Percentiles rank a stretch among this genome's conserved stretches.
phyloP scores from a whole-genome alignment of 2,797 vertebrate species.

The Poecilia velifera region DNA sequence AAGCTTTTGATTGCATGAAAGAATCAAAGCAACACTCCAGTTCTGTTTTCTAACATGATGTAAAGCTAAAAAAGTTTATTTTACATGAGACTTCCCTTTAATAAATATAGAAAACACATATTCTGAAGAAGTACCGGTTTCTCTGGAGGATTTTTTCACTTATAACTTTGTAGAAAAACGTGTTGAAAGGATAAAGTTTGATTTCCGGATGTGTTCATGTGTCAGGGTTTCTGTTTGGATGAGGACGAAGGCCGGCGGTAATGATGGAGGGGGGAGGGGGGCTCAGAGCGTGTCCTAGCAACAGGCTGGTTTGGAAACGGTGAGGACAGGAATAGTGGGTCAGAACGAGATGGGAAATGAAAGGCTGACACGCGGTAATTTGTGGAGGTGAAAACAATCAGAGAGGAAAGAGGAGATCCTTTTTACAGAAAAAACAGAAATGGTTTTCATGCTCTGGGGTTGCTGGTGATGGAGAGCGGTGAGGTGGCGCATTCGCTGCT shows the following conservation, averaged over 20 bases:
- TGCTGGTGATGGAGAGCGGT: too few species aligned
- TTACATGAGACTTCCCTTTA: too few species aligned
- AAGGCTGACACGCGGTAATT: constrained; percentile 6
- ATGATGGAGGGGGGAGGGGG: background rate
- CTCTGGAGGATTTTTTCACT: too few species aligned
- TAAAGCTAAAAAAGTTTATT: too few species aligned
- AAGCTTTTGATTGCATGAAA: too few species aligned
- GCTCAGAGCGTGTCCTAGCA: constrained; percentile 1
- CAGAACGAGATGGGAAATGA: constrained; percentile 31
- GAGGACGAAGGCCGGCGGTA: background rate
- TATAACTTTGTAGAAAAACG: too few species aligned
- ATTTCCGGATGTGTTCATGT: background rate
- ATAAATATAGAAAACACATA: too few species aligned
- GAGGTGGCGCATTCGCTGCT: too few species aligned
- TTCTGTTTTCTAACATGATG: too few species aligned
- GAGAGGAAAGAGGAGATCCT: background rate
- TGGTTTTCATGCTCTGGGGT: background rate
- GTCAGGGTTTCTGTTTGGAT: background rate
- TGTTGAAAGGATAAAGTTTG: background rate
- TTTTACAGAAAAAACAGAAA: background rate
- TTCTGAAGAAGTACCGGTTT: too few species aligned
- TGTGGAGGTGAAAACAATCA: background rate
- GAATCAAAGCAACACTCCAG: too few species aligned
- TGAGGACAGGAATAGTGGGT: background rate
- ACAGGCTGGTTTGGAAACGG: constrained; percentile 1